These are phyloP conservation scores for Hylomyscus alleni DNA, from an alignment of 2,797 vertebrate species.

Conservation along the genomic window DNA sequence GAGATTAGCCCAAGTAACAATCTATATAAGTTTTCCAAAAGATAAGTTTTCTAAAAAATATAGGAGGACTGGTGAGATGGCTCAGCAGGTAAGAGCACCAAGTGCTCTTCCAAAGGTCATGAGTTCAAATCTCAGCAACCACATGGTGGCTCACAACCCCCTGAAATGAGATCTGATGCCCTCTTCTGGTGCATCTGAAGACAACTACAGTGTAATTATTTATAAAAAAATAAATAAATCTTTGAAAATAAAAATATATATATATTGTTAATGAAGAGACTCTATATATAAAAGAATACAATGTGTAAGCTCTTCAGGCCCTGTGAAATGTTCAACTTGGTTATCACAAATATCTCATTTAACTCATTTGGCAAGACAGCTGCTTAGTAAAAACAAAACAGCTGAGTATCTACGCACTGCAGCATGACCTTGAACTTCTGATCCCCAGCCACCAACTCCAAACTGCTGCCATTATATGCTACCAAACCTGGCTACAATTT, in stretches of 20 bases:
- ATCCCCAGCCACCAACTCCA: not conserved
- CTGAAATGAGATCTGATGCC: too few species aligned
- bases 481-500: not conserved
- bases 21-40: slow-evolving; percentile 34
- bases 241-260: too few species aligned
- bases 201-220: too few species aligned
- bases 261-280: not conserved
- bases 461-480: not conserved
- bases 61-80: too few species aligned
- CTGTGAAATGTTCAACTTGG: slow-evolving; percentile 23
- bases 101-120: too few species aligned
- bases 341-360: slow-evolving; percentile 48
- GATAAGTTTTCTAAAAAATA: slow-evolving; percentile 52
- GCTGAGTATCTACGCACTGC: too few species aligned
- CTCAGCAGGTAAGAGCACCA: too few species aligned
- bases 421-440: too few species aligned
- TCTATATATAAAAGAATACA: slow-evolving; percentile 17
- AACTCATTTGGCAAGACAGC: slow-evolving; percentile 50
- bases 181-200: too few species aligned
- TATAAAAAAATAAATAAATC: too few species aligned
- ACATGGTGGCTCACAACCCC: too few species aligned
- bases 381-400: not conserved
- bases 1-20: slow-evolving; percentile 9
- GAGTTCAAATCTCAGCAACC: too few species aligned
- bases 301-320: slow-evolving; percentile 11